Percentiles rank a stretch among this genome's conserved stretches.
phyloP scores from a whole-genome alignment of 2,888 invertebrate genomes.

The Agonopterix alstromeriana region DNA sequence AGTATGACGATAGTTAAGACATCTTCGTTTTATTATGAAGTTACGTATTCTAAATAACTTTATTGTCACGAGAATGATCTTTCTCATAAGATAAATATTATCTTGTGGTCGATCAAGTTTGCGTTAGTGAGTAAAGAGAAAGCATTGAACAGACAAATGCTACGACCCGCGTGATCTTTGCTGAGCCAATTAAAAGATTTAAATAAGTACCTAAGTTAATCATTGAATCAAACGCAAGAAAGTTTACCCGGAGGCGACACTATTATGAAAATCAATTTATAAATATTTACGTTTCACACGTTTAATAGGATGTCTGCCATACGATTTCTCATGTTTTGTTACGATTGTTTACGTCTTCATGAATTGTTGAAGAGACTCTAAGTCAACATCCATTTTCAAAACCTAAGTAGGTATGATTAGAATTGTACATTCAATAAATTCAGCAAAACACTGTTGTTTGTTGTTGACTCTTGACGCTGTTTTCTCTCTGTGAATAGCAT shows the following conservation, averaged over 20 bases:
- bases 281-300: background rate
- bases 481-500: conserved; percentile 3
- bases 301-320: background rate
- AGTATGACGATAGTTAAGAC: too few relatives aligned
- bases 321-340: background rate
- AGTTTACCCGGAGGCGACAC: conserved; percentile 15
- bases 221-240: conserved; percentile 16
- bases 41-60: background rate
- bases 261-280: conserved; percentile 14
- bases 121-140: conserved; percentile 17
- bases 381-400: too few relatives aligned
- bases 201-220: conserved; percentile 13
- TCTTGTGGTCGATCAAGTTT: conserved; percentile 16
- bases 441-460: too few relatives aligned
- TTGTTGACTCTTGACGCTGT: background rate
- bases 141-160: conserved; percentile 18
- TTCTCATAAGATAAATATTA: conserved; percentile 21
- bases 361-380: too few relatives aligned
- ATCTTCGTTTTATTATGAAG: too few relatives aligned
- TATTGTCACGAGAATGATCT: conserved; percentile 14
- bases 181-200: conserved; percentile 21
- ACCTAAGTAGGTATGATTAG: too few relatives aligned
- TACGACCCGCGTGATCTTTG: conserved; percentile 15
- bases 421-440: too few relatives aligned
- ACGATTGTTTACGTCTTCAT: background rate